Conservation (phyloP, 2,888 invertebrate species). For the Andrena dorsata region DNA sequence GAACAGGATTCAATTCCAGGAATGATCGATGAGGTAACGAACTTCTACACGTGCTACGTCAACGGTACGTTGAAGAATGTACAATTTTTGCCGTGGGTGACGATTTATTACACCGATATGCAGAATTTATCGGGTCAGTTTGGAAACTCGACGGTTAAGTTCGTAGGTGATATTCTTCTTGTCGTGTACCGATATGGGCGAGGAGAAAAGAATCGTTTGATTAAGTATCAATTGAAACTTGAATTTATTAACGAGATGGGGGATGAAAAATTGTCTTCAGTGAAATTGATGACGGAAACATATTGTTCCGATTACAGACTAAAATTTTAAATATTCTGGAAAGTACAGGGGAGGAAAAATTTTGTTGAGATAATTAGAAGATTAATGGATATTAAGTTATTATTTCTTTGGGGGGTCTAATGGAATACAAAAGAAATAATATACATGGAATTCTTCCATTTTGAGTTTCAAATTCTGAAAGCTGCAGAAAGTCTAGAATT, state of each 20-base stretch:
- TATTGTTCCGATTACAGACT: background rate
- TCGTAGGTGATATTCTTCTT: background rate
- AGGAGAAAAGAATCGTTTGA: background rate
- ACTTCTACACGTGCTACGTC: constrained; percentile 19
- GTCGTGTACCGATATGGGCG: background rate
- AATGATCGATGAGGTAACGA: constrained; percentile 31
- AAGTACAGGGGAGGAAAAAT: background rate
- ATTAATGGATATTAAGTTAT: background rate
- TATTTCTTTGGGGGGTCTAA: no score
- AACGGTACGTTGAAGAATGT: constrained; percentile 32
- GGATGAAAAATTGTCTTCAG: background rate
- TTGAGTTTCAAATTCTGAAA: background rate
- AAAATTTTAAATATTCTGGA: background rate
- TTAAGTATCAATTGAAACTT: background rate
- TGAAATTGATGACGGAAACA: background rate
- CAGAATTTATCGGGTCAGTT: constrained; percentile 2
- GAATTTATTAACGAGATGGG: constrained; percentile 1
- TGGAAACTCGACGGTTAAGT: background rate
- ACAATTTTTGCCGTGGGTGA: constrained; percentile 7
- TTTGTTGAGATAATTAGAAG: background rate
- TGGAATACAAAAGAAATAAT: no score
- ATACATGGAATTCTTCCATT: background rate
- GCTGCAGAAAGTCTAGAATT: background rate
- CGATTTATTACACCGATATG: constrained; percentile 19
- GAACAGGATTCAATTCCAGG: constrained; percentile 29